Base-by-base conservation (phyloP, 2,888 invertebrate species). In the Acleris laterana region DNA sequence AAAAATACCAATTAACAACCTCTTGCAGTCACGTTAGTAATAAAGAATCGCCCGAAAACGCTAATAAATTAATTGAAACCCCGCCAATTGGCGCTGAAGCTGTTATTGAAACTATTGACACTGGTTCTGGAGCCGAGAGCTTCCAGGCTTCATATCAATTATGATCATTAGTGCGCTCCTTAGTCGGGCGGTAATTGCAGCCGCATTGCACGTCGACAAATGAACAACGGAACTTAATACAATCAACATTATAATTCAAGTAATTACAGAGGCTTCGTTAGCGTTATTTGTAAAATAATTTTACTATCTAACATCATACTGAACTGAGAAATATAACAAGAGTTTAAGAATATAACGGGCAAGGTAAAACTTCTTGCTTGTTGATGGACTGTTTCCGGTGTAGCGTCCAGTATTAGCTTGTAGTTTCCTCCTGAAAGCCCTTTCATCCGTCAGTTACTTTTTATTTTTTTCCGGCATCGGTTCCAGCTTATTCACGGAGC, bases 41-140 rank as follows among this genome's bases (percentile, higher is more conserved):
- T 17, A 6, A 46, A 38, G 9, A 19, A 53, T 32, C 5, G n/a
- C 20, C 19, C 25, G 25, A 17, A 57, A 28, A 46, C 32, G 20
- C 25, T 38, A 19, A 46, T 44, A 42, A 64, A 60, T 32, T 20
- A 49, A 44, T 46, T 20, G 59, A 61, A 60, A 60, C 44, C 28
- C 16, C 44, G 60, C 49, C 60, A 65, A 55, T 50, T 55, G 55
- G 60, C 49, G 38, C 17, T 25, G 46, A 19, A 46, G 65, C 70
- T 71, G 69, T 69, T 69, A 72, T 70, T 68, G 73, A 75, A 70
- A 74, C 73, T 73, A 73, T 72, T 72, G 73, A 77, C 72, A 57
- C 67, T 61, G 63, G 62, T 65, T 65, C 68, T 59, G 61, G 17
- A 50, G 25, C 61, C n/a, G 53, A 63, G 56, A 48, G 67, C 62